Percentiles rank a stretch among this genome's conserved stretches.
These are phyloP conservation scores for Potorous gilbertii DNA, from an alignment of 2,797 vertebrate species.

Conservation along the genomic window DNA sequence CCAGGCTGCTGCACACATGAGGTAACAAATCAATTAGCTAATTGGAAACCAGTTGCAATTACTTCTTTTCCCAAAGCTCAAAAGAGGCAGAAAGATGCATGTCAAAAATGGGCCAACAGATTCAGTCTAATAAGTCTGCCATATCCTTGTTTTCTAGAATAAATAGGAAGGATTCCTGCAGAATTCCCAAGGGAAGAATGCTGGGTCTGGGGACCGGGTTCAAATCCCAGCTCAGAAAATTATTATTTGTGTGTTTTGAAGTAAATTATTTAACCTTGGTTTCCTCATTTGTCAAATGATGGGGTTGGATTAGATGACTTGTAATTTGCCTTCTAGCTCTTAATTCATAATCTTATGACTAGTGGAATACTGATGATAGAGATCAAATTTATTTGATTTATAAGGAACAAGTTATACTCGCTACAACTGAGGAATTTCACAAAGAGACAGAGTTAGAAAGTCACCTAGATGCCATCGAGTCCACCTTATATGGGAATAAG, in stretches of 20 bases:
- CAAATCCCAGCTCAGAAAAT: background rate
- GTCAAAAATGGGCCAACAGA: background rate
- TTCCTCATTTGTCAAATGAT: background rate
- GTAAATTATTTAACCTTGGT: background rate
- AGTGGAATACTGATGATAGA: background rate
- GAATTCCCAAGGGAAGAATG: background rate
- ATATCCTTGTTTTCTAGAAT: conserved; percentile 30
- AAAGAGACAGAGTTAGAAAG: background rate
- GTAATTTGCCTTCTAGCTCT: background rate
- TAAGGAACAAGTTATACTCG: background rate
- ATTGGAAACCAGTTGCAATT: background rate
- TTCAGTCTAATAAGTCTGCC: background rate
- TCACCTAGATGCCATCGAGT: too few species aligned
- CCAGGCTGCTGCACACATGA: background rate
- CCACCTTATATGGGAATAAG: background rate
- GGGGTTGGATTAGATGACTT: background rate
- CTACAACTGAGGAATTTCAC: background rate
- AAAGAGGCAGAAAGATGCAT: conserved; percentile 12
- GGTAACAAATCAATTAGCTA: background rate
- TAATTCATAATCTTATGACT: background rate
- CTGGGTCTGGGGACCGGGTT: background rate
- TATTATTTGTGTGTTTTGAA: background rate
- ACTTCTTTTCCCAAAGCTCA: background rate
- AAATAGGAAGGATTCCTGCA: conserved; percentile 19
- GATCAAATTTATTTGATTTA: background rate